phyloP scores from a whole-genome alignment of 2,888 invertebrate genomes.

The Sarcophaga carnaria region DNA sequence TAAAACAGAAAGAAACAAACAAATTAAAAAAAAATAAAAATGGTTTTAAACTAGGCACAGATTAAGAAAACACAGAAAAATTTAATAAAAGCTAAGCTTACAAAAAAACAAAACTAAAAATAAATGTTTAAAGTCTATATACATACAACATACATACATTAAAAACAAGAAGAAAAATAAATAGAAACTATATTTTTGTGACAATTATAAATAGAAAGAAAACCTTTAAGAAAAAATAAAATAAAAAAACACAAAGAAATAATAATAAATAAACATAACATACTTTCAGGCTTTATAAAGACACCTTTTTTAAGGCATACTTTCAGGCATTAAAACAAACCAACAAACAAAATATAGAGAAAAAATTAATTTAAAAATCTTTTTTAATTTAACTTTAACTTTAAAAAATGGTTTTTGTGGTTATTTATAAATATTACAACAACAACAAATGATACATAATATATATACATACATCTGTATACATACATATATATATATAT shows the following conservation, averaged over 20 bases:
- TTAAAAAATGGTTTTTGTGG: slow-evolving; percentile 60
- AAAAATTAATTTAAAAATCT: not conserved
- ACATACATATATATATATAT: slow-evolving; percentile 7
- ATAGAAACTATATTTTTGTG: slow-evolving; percentile 65
- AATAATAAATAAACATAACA: slow-evolving; percentile 13
- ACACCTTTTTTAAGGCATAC: slow-evolving; percentile 67
- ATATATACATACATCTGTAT: slow-evolving; percentile 4
- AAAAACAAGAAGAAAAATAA: slow-evolving; percentile 23
- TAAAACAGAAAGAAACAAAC: slow-evolving; percentile 1
- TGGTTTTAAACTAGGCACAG: slow-evolving; percentile 49
- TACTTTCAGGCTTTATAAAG: slow-evolving; percentile 68
- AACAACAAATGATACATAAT: not conserved
- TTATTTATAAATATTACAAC: slow-evolving; percentile 51
- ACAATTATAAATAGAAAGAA: slow-evolving; percentile 46
- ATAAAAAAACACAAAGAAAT: slow-evolving; percentile 10
- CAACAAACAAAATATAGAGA: slow-evolving; percentile 26
- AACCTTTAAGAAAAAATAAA: not conserved
- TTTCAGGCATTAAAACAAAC: slow-evolving; percentile 60
- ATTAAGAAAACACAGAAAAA: slow-evolving; percentile 6
- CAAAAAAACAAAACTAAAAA: slow-evolving; percentile 2
- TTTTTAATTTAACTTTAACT: slow-evolving; percentile 38
- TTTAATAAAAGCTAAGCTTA: slow-evolving; percentile 62
- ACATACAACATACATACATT: slow-evolving; percentile 10
- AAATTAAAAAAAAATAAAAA: slow-evolving; percentile 27
- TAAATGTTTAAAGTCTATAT: slow-evolving; percentile 12